Conservation (phyloP, 1,140 invertebrate species). For the Hylyphantes graminicola region DNA sequence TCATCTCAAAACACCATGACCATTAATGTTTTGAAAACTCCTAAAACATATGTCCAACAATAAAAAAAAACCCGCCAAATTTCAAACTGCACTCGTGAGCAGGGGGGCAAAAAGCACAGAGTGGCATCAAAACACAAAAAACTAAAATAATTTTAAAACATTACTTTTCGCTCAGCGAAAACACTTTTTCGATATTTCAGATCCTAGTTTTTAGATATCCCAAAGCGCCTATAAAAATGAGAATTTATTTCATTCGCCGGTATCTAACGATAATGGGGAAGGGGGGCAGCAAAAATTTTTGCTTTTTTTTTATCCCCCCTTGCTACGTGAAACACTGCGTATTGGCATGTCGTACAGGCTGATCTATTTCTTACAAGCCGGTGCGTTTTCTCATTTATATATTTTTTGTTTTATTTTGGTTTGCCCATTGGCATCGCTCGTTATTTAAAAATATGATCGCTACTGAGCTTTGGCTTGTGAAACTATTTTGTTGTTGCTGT, state of each 20-base stretch:
- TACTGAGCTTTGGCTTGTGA: background rate
- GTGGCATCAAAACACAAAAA: too few relatives aligned
- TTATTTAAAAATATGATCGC: conserved; percentile 53
- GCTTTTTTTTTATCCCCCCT: conserved; percentile 15
- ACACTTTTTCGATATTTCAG: conserved; percentile 57
- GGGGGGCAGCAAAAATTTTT: conserved; percentile 23
- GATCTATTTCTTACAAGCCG: conserved; percentile 54
- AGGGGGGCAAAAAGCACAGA: too few relatives aligned
- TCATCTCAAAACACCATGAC: too few relatives aligned
- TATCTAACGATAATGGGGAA: conserved; percentile 56
- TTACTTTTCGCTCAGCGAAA: conserved; percentile 52
- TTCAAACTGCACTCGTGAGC: too few relatives aligned
- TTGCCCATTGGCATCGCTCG: conserved; percentile 13
- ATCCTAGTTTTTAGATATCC: conserved; percentile 58
- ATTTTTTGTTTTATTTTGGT: conserved; percentile 14
- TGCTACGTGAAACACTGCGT: conserved; percentile 46
- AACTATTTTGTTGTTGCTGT: background rate
- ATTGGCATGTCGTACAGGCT: conserved; percentile 54
- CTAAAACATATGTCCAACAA: too few relatives aligned
- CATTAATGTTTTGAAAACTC: too few relatives aligned
- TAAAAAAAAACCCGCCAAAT: too few relatives aligned
- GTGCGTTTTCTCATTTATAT: conserved; percentile 2
- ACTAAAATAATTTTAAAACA: conserved; percentile 53
- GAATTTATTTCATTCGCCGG: conserved; percentile 49
- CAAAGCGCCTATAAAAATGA: conserved; percentile 57